phyloP scores from a whole-genome alignment of 2,113 vertebrate genomes.

The Fregata magnificens region DNA sequence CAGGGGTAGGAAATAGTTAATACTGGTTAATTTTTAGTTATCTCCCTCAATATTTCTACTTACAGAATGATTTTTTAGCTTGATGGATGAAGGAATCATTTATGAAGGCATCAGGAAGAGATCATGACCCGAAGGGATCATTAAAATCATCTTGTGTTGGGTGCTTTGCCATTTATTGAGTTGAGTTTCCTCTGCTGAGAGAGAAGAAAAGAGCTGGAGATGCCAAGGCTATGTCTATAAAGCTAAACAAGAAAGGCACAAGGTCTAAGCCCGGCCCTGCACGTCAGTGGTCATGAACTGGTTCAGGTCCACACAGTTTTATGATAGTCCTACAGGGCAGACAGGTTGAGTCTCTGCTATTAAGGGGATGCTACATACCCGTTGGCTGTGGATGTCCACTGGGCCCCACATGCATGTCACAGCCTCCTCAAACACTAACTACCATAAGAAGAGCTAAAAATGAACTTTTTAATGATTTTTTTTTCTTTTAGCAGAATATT shows the following conservation, averaged over 20 bases:
- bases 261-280: not conserved
- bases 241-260: not conserved
- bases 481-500: not conserved
- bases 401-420: accelerated
- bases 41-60: not conserved
- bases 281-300: accelerated
- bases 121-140: not conserved
- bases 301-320: not conserved
- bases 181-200: not conserved
- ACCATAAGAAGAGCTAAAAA: not conserved
- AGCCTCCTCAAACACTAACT: not conserved
- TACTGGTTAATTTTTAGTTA: not conserved
- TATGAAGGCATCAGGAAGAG: not conserved
- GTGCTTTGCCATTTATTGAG: not conserved
- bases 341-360: not conserved
- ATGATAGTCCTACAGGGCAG: not conserved
- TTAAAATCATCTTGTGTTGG: not conserved
- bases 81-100: not conserved
- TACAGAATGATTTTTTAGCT: not conserved
- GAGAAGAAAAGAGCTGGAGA: not conserved
- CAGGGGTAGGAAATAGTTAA: not conserved
- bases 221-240: not conserved
- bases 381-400: not conserved
- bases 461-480: not conserved
- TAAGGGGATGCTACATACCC: not conserved